Percentiles rank a stretch among this genome's conserved stretches.
phyloP scores from a whole-genome alignment of 2,113 vertebrate genomes.

The Rhizomys pruinosus region DNA sequence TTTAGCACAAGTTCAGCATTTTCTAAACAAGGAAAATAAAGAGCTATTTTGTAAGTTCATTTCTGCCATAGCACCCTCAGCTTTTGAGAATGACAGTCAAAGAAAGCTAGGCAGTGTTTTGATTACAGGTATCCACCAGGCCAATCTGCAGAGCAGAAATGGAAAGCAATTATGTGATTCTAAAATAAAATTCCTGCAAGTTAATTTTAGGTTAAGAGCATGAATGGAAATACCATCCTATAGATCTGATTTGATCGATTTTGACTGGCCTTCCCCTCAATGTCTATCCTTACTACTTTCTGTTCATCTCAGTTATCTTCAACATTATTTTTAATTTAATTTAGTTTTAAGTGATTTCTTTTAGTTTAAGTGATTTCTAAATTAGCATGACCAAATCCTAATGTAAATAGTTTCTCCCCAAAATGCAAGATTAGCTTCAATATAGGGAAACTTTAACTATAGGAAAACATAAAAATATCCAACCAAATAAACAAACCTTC shows the following conservation, averaged over 20 bases:
- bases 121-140: background rate
- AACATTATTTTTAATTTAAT: too few relatives aligned
- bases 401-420: background rate
- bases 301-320: conserved; percentile 47
- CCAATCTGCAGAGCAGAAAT: conserved; percentile 33
- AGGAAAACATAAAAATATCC: background rate
- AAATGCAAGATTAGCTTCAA: background rate
- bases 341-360: background rate
- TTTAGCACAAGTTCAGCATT: background rate
- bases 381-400: background rate
- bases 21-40: background rate
- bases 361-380: too few relatives aligned
- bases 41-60: background rate
- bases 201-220: conserved; percentile 39
- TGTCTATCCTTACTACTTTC: conserved; percentile 10
- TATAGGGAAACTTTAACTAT: background rate
- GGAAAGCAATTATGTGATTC: background rate
- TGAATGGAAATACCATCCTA: conserved; percentile 4
- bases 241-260: conserved; percentile 32
- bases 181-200: background rate
- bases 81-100: background rate
- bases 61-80: background rate
- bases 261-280: background rate
- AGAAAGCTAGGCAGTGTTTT: background rate
- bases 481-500: background rate